A percentile compares a stretch with the other conserved stretches of the same genome.
Evolutionary conservation across 2,888 invertebrate species (phyloP).

Genomic region (Scaptomyza parva): DNA sequence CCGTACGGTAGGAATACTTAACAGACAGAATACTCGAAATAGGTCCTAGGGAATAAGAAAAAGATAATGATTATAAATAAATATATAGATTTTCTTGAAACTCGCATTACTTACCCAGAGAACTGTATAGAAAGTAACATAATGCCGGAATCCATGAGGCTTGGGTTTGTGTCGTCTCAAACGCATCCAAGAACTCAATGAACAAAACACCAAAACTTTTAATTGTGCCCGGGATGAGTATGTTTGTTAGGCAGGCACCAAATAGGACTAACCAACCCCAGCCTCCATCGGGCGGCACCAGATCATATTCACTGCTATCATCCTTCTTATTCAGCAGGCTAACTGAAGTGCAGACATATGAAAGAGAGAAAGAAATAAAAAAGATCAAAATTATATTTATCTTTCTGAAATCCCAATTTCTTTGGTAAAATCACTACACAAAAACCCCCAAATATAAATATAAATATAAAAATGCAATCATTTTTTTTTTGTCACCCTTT

Average conservation of each 20-base stretch:
- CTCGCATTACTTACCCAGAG: conserved; percentile 88
- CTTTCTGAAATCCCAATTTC: background rate
- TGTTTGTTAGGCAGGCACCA: conserved; percentile 92
- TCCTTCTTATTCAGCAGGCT: conserved; percentile 76
- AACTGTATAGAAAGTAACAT: conserved; percentile 95
- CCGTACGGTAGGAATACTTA: conserved; percentile 92
- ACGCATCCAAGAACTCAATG: conserved; percentile 92
- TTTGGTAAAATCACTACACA: no score
- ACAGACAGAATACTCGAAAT: conserved; percentile 93
- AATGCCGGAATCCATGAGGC: conserved; percentile 94
- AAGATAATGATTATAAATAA: background rate
- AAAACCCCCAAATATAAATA: no score
- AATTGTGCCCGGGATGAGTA: conserved; percentile 93
- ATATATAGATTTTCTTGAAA: background rate
- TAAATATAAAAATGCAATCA: background rate
- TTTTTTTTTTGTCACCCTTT: background rate
- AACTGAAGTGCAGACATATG: conserved; percentile 42
- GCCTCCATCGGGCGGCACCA: conserved; percentile 92
- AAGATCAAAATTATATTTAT: no score
- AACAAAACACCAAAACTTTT: conserved; percentile 95
- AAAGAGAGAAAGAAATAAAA: no score
- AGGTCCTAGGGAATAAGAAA: conserved; percentile 87
- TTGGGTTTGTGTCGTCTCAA: conserved; percentile 89
- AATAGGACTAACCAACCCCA: conserved; percentile 93
- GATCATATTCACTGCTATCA: conserved; percentile 87